phyloP scores from a whole-genome alignment of 37 sponge, comb jelly and placozoan species.

The Ianthella basta region DNA sequence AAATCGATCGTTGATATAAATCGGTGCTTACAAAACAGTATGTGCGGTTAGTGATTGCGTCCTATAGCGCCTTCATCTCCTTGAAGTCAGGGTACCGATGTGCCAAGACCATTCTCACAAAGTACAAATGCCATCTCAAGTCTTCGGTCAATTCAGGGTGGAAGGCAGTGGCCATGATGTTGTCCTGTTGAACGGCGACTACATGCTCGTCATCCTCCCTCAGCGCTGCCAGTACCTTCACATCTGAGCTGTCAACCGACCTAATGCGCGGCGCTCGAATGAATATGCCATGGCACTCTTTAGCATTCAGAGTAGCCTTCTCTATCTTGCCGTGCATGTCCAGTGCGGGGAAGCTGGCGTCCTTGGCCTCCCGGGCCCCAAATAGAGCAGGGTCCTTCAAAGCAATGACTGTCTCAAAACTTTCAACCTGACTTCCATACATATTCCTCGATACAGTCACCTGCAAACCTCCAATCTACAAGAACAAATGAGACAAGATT shows the following conservation, averaged over 20 bases:
- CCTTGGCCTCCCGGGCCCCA: neutral
- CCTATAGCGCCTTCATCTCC: too few species aligned
- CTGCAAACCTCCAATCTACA: slow-evolving; percentile 71
- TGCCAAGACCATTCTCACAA: slow-evolving; percentile 19
- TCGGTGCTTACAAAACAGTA: too few species aligned
- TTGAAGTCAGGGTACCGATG: neutral
- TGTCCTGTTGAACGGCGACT: slow-evolving; percentile 74
- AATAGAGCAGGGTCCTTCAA: slow-evolving; percentile 39
- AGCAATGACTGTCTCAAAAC: slow-evolving; percentile 65
- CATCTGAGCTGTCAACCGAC: slow-evolving; percentile 34
- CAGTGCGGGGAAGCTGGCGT: neutral
- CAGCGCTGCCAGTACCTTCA: slow-evolving; percentile 14
- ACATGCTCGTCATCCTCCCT: neutral
- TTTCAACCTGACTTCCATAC: slow-evolving; percentile 65
- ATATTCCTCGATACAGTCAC: slow-evolving; percentile 55
- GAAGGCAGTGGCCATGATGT: slow-evolving; percentile 70
- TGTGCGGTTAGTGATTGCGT: neutral
- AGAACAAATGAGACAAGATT: neutral
- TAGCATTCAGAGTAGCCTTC: neutral
- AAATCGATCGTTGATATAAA: too few species aligned
- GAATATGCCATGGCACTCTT: slow-evolving; percentile 69
- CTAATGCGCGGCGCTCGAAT: slow-evolving; percentile 74
- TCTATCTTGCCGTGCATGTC: too few species aligned
- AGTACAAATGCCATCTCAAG: slow-evolving; percentile 67
- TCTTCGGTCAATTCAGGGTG: slow-evolving; percentile 81